Evolutionary conservation across 2,113 vertebrate genomes (phyloP), one percentile per base, ranked within the genome.

Genomic region (Microtus ochrogaster): DNA sequence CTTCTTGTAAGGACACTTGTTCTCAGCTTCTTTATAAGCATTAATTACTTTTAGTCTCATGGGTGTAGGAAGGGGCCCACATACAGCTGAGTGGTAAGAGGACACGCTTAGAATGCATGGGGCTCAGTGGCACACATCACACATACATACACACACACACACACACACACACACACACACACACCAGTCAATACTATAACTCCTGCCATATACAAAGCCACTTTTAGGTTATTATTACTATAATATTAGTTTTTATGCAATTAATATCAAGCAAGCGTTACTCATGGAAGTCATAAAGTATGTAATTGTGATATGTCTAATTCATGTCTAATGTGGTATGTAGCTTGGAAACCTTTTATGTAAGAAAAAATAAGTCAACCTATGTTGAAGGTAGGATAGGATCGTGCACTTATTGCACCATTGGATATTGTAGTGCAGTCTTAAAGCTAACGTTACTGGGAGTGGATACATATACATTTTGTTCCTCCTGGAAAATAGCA

Each of bases 251-350:
- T 92, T 94, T 73, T 85, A 7, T 92, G 0, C 81, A 88, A 33
- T 90, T 93, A 88, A 83, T 7, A 94, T n/a, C 87, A 97, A 93
- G 74, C 72, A 91, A 76, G 49, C 1, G 22, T 95, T 93, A 74
- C 61, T 93, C 61, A 0, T 91, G 14, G 74, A 85, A 90, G 94
- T 84, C 21, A 36, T 93, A 61, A 90, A 28, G 94, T 55, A 82
- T 91, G 61, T 22, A 58, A 5, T 30, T 96, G 55, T 96, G 66
- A 85, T 36, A 49, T 94, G 79, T 94, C n/a, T 73, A 94, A 87
- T 73, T 91, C 86, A 78, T 93, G 82, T 74, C 66, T 95, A 94
- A 96, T 17, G 26, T 94, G 16, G 77, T 7, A 95, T 26, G 0
- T 94, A 10, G 91, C 88, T 63, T 93, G 74, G 84, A 89, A 97